A percentile compares a stretch with the other conserved stretches of the same genome.
These are phyloP conservation scores for Abrostola tripartita DNA, from an alignment of 2,888 invertebrate genomes.

Conservation along the genomic window DNA sequence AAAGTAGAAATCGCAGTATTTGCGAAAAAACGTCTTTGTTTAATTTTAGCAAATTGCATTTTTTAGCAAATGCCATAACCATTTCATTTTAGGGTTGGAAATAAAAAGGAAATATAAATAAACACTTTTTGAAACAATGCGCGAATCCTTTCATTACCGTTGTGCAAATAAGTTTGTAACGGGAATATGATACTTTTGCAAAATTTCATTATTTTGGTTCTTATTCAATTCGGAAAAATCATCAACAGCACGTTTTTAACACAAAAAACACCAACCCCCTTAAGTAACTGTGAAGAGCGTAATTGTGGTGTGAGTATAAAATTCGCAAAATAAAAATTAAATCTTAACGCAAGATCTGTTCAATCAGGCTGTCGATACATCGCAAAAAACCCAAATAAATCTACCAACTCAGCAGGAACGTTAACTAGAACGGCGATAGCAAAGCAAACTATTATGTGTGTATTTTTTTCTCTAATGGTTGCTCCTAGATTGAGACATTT, in stretches of 20 bases:
- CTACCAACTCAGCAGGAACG: slow-evolving; percentile 76
- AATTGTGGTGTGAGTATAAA: too few species aligned
- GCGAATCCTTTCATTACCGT: slow-evolving; percentile 47
- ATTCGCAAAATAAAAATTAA: too few species aligned
- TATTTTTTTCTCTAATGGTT: slow-evolving; percentile 66
- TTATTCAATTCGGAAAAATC: slow-evolving; percentile 2
- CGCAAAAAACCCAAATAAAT: slow-evolving; percentile 56
- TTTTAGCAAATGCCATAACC: slow-evolving; percentile 60
- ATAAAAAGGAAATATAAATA: slow-evolving; percentile 46
- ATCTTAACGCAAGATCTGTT: background rate
- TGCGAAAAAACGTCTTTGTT: slow-evolving; percentile 72
- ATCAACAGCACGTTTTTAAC: background rate
- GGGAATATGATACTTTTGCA: slow-evolving; percentile 13
- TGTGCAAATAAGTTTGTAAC: slow-evolving; percentile 33
- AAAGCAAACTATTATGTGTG: slow-evolving; percentile 65
- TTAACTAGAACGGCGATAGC: slow-evolving; percentile 69
- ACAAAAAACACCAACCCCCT: background rate
- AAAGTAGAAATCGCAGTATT: slow-evolving; percentile 72
- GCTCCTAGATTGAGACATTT: slow-evolving; percentile 81
- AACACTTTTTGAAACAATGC: slow-evolving; percentile 45
- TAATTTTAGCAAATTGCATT: slow-evolving; percentile 62
- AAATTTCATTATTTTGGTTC: slow-evolving; percentile 26
- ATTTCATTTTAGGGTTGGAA: slow-evolving; percentile 47
- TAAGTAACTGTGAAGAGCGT: too few species aligned
- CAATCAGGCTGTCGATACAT: slow-evolving; percentile 5